Conservation (phyloP, 92 coral and sea anemone species). For the Muricea muricata region DNA sequence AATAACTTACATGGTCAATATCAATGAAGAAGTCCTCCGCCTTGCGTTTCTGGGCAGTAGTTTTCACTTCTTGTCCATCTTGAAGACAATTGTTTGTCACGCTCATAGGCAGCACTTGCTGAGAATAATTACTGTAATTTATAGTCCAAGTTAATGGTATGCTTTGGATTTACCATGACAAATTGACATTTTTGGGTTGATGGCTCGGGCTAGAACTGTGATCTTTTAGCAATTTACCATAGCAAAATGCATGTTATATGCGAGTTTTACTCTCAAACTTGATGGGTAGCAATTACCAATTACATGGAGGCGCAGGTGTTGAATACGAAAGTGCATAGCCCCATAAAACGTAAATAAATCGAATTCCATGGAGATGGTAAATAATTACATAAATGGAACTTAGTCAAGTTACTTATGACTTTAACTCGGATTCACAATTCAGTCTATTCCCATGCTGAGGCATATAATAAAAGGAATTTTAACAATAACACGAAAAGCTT, state of each 20-base stretch:
- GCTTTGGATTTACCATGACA: neutral
- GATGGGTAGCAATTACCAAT: neutral
- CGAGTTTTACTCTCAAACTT: neutral
- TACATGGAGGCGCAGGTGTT: too few species aligned
- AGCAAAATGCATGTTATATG: too few species aligned
- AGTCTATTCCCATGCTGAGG: too few species aligned
- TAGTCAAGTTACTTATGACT: too few species aligned
- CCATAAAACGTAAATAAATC: neutral
- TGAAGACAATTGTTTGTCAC: neutral
- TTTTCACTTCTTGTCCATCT: neutral
- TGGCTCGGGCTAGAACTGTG: too few species aligned
- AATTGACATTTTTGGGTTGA: neutral
- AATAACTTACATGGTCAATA: slow-evolving; percentile 26
- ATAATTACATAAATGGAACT: too few species aligned
- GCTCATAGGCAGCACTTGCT: slow-evolving; percentile 11
- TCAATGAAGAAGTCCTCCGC: slow-evolving; percentile 37
- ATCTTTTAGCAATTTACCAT: too few species aligned
- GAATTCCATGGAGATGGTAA: too few species aligned
- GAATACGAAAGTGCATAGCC: neutral
- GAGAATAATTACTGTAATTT: neutral
- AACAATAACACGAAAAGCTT: too few species aligned
- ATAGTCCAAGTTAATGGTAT: neutral
- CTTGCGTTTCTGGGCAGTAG: slow-evolving; percentile 32
- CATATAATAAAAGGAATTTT: too few species aligned
- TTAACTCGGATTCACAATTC: too few species aligned